Evolutionary conservation across 1,140 invertebrate species (phyloP).

Genomic region (Lycorma delicatula): DNA sequence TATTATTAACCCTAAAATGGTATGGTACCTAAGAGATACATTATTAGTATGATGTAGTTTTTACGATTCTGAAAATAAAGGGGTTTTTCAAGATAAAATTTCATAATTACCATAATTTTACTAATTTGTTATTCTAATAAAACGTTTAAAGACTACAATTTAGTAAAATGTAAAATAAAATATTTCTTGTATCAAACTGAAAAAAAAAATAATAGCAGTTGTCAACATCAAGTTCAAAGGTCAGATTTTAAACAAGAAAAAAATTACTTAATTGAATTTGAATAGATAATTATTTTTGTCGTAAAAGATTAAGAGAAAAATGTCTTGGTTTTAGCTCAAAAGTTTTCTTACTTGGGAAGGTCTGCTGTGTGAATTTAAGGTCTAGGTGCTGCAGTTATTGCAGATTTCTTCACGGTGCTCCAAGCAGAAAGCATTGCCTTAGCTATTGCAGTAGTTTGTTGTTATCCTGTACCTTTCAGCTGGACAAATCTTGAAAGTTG

Average conservation of each 20-base stretch:
- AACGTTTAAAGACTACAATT: neutral
- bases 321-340: neutral
- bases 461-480: neutral
- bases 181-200: neutral
- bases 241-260: too few relatives aligned
- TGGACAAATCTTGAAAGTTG: neutral
- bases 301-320: too few relatives aligned
- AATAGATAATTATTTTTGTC: too few relatives aligned
- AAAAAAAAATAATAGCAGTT: neutral
- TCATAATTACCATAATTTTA: neutral
- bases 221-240: too few relatives aligned
- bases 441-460: neutral
- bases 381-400: neutral
- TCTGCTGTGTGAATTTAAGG: neutral
- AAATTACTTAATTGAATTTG: too few relatives aligned
- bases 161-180: neutral
- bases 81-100: neutral
- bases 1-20: too few relatives aligned
- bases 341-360: neutral
- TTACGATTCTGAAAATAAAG: neutral
- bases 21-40: too few relatives aligned
- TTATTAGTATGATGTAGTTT: neutral
- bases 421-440: neutral
- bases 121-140: neutral
- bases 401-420: neutral